Percentiles rank a stretch among this genome's conserved stretches.
Conservation (phyloP, 2,888 invertebrate genomes). For the Trimorus sp. region DNA sequence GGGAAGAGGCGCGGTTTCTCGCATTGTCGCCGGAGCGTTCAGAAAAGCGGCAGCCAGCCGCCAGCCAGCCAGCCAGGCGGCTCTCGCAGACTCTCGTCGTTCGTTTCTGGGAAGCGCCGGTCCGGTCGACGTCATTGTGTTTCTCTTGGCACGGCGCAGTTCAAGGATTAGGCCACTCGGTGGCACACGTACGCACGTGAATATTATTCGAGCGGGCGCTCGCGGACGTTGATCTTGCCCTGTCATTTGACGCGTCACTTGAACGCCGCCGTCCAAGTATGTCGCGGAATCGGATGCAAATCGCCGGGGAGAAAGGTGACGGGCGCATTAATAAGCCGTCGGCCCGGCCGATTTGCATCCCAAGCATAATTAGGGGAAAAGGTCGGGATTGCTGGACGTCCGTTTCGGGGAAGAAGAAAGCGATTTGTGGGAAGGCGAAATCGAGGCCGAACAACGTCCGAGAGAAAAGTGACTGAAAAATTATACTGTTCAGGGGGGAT, state of each 20-base stretch:
- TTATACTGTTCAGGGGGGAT: too few relatives aligned
- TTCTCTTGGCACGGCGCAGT: slow-evolving; percentile 31
- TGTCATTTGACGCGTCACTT: background rate
- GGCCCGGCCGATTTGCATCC: too few relatives aligned
- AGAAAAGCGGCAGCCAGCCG: slow-evolving; percentile 36
- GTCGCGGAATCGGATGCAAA: too few relatives aligned
- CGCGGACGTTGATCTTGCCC: slow-evolving; percentile 42
- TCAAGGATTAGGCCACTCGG: slow-evolving; percentile 39
- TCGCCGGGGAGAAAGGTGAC: too few relatives aligned
- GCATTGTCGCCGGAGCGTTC: slow-evolving; percentile 24
- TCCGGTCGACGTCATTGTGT: slow-evolving; percentile 45
- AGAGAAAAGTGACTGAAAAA: too few relatives aligned
- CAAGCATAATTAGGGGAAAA: too few relatives aligned
- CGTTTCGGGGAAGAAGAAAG: too few relatives aligned
- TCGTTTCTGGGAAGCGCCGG: slow-evolving; percentile 46
- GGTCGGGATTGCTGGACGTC: too few relatives aligned
- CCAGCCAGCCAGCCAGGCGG: slow-evolving; percentile 53
- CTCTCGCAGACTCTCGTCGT: slow-evolving; percentile 47
- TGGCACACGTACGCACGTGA: slow-evolving; percentile 22
- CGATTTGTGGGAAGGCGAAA: too few relatives aligned
- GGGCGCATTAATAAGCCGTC: too few relatives aligned
- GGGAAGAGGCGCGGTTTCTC: slow-evolving; percentile 47
- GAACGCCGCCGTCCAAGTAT: too few relatives aligned
- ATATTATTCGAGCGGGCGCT: slow-evolving; percentile 23
- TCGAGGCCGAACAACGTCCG: too few relatives aligned